phyloP scores from a whole-genome alignment of 2,888 invertebrate species.

The Parelbella ahira region DNA sequence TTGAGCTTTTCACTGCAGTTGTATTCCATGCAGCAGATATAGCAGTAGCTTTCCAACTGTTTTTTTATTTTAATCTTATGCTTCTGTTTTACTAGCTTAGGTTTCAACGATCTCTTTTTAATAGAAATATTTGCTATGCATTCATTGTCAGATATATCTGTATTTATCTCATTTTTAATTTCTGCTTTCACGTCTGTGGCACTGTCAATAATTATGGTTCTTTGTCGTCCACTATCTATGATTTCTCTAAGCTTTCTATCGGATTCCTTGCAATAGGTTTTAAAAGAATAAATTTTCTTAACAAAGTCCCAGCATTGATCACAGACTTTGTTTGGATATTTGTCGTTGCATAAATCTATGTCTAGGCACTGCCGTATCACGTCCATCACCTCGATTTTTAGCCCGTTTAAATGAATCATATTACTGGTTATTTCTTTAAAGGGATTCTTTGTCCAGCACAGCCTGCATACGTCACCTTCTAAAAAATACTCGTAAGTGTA shows the following conservation, averaged over 20 bases:
- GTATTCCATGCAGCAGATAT: slow-evolving; percentile 52
- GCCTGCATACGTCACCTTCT: slow-evolving; percentile 54
- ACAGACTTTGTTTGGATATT: slow-evolving; percentile 50
- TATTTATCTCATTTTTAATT: slow-evolving; percentile 4
- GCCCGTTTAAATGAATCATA: slow-evolving; percentile 18
- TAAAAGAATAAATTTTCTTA: slow-evolving; percentile 53
- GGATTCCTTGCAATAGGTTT: slow-evolving; percentile 49
- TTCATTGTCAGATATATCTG: background rate
- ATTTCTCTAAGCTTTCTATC: slow-evolving; percentile 48
- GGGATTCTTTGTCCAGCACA: slow-evolving; percentile 57
- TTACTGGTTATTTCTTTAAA: slow-evolving; percentile 36
- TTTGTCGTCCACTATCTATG: slow-evolving; percentile 18
- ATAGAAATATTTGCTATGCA: background rate
- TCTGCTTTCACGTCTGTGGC: background rate
- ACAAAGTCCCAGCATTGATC: slow-evolving; percentile 46
- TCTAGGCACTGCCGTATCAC: slow-evolving; percentile 54
- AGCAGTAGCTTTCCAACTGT: slow-evolving; percentile 51
- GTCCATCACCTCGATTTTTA: slow-evolving; percentile 37
- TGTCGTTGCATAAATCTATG: slow-evolving; percentile 42
- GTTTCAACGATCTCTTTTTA: slow-evolving; percentile 3
- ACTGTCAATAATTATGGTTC: background rate
- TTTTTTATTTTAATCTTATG: slow-evolving; percentile 40
- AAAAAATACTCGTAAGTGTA: slow-evolving; percentile 58
- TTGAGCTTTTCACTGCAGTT: slow-evolving; percentile 38
- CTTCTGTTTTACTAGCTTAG: slow-evolving; percentile 34